Base-by-base conservation (phyloP, 1,140 invertebrate species). In the Bombus affinis region DNA sequence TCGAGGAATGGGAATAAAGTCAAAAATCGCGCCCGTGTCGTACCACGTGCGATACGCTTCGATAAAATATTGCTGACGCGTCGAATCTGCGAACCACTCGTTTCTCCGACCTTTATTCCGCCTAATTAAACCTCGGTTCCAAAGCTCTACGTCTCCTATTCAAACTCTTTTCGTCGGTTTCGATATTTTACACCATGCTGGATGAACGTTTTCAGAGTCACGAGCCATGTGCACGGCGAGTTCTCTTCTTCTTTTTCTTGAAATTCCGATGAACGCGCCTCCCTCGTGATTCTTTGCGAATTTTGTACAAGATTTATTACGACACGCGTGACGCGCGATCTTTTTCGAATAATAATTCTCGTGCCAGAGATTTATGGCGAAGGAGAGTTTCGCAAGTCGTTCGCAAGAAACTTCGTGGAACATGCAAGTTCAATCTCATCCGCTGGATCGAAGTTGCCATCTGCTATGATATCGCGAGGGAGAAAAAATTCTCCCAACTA, bases 341-440 rank as follows among this genome's bases (percentile, higher is more conserved):
- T 82, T 89, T 89, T 79, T 81, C 74, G 71, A 79, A 78, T 85
- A 79, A 73, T 85, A 88, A 89, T 79, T 88, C 77, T 32, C 53
- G 59, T 65, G 76, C 22, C 57, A 22, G 42, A 72, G 72, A 88
- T 88, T 89, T 88, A 89, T 68, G 86, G 35, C 22, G 72, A 66
- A 37, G 39, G 37, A 6, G 22, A 15, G 10, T 18, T 35, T 59
- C 37, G 28, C 59, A 22, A 53, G 44, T 37, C 44, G 22, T 65
- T 42, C 10, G 37, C 28, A 62, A 73, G 80, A 47, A 59, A 65
- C 53, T 72, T 57, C 57, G 15, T 42, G 39, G 32, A 74, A 82
- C 71, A 82, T 82, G 80, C 80, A 82, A 74, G 73, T 82, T 82
- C 80, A 74, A 82, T 82, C 53, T 62, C 37, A 62, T 81, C 53